phyloP scores from a whole-genome alignment of 2,888 invertebrate genomes.

The Diachrysia chrysitis region DNA sequence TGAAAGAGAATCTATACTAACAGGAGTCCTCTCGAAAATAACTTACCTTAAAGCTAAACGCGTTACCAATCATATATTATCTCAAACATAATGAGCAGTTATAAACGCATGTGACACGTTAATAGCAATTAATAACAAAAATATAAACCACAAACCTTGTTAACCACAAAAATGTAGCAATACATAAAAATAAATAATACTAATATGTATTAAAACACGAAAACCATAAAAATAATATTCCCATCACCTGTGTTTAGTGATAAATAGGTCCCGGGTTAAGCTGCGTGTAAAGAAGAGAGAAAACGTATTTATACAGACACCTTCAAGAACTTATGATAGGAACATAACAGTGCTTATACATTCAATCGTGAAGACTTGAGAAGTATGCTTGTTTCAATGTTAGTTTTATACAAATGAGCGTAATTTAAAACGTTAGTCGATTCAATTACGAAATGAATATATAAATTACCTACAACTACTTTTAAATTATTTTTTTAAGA shows the following conservation, averaged over 20 bases:
- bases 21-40: not conserved
- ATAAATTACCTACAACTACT: too few species aligned
- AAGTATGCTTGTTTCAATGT: constrained; percentile 30
- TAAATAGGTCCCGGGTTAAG: constrained; percentile 90
- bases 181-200: constrained; percentile 30
- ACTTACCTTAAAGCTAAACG: constrained; percentile 5
- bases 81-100: not conserved
- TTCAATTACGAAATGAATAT: too few species aligned
- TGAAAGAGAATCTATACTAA: not conserved
- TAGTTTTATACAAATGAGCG: not conserved
- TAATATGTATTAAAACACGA: constrained; percentile 63
- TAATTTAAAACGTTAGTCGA: too few species aligned
- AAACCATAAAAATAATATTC: constrained; percentile 81
- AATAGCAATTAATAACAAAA: constrained; percentile 41
- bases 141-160: constrained; percentile 55
- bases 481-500: too few species aligned
- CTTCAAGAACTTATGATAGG: constrained; percentile 58
- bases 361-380: constrained; percentile 30
- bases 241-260: constrained; percentile 89
- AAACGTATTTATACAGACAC: constrained; percentile 80
- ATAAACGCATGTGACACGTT: constrained; percentile 30
- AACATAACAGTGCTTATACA: constrained; percentile 61
- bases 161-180: constrained; percentile 43
- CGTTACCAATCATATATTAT: not conserved
- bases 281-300: constrained; percentile 89